Evolutionary conservation across 1,140 invertebrate species (phyloP).

Genomic region (Dendrolimus punctatus): DNA sequence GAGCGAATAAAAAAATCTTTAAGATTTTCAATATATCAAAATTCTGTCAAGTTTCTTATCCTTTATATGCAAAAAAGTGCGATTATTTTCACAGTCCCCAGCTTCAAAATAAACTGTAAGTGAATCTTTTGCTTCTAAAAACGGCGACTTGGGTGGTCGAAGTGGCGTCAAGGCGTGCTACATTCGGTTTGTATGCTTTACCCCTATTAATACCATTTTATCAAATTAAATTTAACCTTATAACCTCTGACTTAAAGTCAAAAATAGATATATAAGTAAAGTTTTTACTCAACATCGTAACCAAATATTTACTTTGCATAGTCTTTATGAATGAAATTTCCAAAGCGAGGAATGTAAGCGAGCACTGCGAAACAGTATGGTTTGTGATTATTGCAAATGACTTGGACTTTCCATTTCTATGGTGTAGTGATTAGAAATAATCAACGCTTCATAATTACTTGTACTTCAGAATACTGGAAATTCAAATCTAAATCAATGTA

Average conservation of each 20-base stretch:
- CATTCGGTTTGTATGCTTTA: slow-evolving; percentile 30
- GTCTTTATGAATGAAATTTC: slow-evolving; percentile 40
- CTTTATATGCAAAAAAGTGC: slow-evolving; percentile 9
- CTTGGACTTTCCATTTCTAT: slow-evolving; percentile 4
- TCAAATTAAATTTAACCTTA: slow-evolving; percentile 8
- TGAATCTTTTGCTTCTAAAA: slow-evolving; percentile 20
- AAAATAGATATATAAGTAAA: slow-evolving; percentile 5
- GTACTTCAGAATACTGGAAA: too few relatives aligned
- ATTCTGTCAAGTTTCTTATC: too few relatives aligned
- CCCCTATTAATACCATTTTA: slow-evolving; percentile 16
- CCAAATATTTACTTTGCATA: slow-evolving; percentile 52
- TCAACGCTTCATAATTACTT: too few relatives aligned
- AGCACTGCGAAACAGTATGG: slow-evolving; percentile 10
- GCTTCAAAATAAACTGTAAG: slow-evolving; percentile 24
- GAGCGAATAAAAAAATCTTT: too few relatives aligned
- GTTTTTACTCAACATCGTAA: slow-evolving; percentile 28
- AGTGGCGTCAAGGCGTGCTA: slow-evolving; percentile 32
- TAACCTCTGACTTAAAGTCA: slow-evolving; percentile 1
- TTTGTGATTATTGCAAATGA: slow-evolving; percentile 7
- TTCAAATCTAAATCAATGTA: too few relatives aligned
- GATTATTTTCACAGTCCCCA: slow-evolving; percentile 21
- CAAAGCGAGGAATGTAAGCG: slow-evolving; percentile 20
- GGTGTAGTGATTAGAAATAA: too few relatives aligned
- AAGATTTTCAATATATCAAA: too few relatives aligned
- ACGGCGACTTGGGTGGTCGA: slow-evolving; percentile 29